Base-by-base conservation (phyloP, 2,113 vertebrate species). In the Petromus typicus region DNA sequence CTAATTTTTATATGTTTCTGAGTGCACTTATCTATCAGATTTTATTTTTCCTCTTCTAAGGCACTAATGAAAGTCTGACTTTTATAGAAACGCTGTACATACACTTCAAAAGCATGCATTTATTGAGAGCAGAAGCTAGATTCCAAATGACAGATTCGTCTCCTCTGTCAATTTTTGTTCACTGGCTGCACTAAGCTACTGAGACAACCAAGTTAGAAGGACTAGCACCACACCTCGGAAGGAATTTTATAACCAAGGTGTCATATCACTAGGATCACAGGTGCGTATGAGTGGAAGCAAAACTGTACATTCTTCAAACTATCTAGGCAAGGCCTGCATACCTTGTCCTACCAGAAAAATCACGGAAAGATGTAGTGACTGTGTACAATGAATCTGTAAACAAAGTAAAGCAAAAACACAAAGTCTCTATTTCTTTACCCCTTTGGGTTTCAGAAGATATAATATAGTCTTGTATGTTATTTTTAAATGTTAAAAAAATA, bases 401-500 rank as follows among this genome's bases (percentile, higher is more conserved):
- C 45, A 83, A 75, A 14, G 8, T 59, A 83, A 90, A 51, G 13
- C 5, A 69, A 64, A 63, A 17, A 23, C 12, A 54, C 27, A 51
- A 80, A 83, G 76, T 91, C 37, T 83, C 40, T 82, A 48, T 64
- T 66, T 40, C 37, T 48, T 71, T 84, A 43, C 17, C 43, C 14
- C 37, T 37, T 45, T 63, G 1, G 5, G 20, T 45, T 83, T 61
- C 64, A 86, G 61, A 89, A 92, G 86, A 73, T n/a, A n/a, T n/a
- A n/a, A n/a, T 79, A 66, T 37, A 90, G 30, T 92, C 2, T 69
- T 76, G 32, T 66, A 66, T 83, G 18, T 73, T 71, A 79, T 86
- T 90, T 91, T 87, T n/a, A 67, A 40, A 92, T 80, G 56, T n/a
- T n/a, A n/a, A 37, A 32, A 78, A 93, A 93, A 75, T 2, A 30